Conservation (phyloP, 2,797 vertebrate genomes). For the Peromyscus nudipes region DNA sequence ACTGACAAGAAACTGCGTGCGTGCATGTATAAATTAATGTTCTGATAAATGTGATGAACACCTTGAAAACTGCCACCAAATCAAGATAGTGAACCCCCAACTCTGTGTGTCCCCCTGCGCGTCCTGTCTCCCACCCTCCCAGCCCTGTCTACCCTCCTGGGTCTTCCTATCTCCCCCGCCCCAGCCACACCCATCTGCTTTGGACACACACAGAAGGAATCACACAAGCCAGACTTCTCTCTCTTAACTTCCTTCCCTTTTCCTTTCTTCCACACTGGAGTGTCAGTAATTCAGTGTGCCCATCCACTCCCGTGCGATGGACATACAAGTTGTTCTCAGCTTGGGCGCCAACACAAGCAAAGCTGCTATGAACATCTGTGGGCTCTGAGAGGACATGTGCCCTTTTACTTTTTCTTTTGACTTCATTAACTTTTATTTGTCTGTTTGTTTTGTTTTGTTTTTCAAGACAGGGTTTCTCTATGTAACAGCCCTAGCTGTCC, state of each 20-base stretch:
- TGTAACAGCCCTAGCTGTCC: background rate
- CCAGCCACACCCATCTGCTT: background rate
- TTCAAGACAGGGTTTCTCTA: background rate
- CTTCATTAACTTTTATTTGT: background rate
- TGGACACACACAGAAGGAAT: background rate
- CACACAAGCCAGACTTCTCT: background rate
- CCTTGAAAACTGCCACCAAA: slow-evolving; percentile 19
- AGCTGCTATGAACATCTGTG: background rate
- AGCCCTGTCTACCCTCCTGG: background rate
- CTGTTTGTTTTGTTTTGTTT: background rate
- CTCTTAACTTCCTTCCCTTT: background rate
- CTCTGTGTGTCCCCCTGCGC: background rate
- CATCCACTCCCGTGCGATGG: background rate
- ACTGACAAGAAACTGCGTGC: background rate
- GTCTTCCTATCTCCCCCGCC: background rate
- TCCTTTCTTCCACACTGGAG: background rate
- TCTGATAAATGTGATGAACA: background rate
- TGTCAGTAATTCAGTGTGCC: background rate
- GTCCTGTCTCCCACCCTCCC: background rate
- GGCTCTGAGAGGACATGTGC: background rate
- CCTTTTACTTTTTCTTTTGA: background rate
- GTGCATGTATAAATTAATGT: background rate
- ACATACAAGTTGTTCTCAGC: background rate
- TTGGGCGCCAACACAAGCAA: background rate
- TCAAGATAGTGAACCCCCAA: background rate